Base-by-base conservation (phyloP, 2,888 invertebrate species). In the Lasioglossum pauxillum region DNA sequence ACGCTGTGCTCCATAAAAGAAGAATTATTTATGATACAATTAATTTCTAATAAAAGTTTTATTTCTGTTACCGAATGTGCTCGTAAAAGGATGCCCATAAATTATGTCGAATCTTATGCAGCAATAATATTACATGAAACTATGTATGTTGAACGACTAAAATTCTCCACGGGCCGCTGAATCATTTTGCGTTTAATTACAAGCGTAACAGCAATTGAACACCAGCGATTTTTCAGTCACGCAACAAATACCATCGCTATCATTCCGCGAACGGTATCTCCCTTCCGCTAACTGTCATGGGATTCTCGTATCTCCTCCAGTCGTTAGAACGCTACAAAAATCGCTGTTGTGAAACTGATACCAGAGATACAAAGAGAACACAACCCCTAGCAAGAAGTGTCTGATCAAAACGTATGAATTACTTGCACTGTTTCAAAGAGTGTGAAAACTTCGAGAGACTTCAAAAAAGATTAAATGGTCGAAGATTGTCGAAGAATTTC, bases 211-310 rank as follows among this genome's bases (percentile, higher is more conserved):
- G 27, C 64, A 31, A 31, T 64, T 31, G 14, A 64, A 31, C 64
- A 64, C 64, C 64, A 64, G 16, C 64, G 53, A 31, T 64, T 64
- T 64, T 64, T 31, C 64, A 64, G 64, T 64, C 64, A 64, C 64
- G 64, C 64, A 16, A 31, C 64, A 64, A 64, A 64, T 31, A 31
- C 31, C 16, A 16, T 64, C 64, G 64, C 16, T 31, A 64, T 64
- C 64, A 16, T 64, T 64, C 64, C 64, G 31, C 31, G 64, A 31
- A 64, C 7, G 16, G 5, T 64, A 31, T 64, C 31, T 31, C 64
- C 7, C 31, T 27, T 27, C 64, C 5, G 31, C 64, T 16, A 31
- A 64, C 64, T 31, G 64, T 16, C 64, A 16, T 16, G 31, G 64
- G 31, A 64, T 14, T 64, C 16, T 64, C 64, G 2, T 64, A 64